Base-by-base conservation (phyloP, 1,140 invertebrate genomes). In the Teleogryllus occipitalis region DNA sequence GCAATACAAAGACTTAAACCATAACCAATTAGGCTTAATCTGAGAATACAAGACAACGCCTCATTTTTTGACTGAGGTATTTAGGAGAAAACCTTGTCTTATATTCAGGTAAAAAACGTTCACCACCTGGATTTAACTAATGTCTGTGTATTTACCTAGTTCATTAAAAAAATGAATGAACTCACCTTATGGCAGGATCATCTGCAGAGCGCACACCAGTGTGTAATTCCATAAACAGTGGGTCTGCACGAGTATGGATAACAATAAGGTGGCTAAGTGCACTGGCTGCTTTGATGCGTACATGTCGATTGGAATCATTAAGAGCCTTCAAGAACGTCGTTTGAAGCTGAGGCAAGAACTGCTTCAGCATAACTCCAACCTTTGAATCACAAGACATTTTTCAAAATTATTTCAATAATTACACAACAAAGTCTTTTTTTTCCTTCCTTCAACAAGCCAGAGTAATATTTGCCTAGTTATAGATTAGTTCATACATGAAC, bases 321-420 rank as follows among this genome's bases (percentile, higher is more conserved):
- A 98, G 87, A 7, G 97, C 93, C 88, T 98, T 98, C 15, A 99
- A 88, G 87, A 99, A 99, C 7, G 98, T 99, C 22, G 97, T 98
- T 89, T 99, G 97, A 12, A 99, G 89, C 88, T 99, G 98, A 14
- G 98, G 98, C 83, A 99, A 88, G 87, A 99, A 99, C 84, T 99
- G 97, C 87, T 98, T 98, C 84, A 99, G 86, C 91, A 97, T 94
- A 12, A 93, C 89, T 21, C 96, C 96, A 80, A 97, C 95, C 93
- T 95, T 82, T 77, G 83, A 82, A 82, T 83, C 82, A 78, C 8
- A 47, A 15, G 7, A n/a, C n/a, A 78, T 78, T 49, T 65, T 27
- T 12, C 7, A 7, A 21, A 75, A 8, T 22, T 7, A 14, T 21
- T 15, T 12, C 74, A 12, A 12, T 75, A 10, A 75, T 8, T 21